These are phyloP conservation scores for Etheostoma nigrum DNA, from an alignment of 2,797 vertebrate genomes.

Conservation along the genomic window DNA sequence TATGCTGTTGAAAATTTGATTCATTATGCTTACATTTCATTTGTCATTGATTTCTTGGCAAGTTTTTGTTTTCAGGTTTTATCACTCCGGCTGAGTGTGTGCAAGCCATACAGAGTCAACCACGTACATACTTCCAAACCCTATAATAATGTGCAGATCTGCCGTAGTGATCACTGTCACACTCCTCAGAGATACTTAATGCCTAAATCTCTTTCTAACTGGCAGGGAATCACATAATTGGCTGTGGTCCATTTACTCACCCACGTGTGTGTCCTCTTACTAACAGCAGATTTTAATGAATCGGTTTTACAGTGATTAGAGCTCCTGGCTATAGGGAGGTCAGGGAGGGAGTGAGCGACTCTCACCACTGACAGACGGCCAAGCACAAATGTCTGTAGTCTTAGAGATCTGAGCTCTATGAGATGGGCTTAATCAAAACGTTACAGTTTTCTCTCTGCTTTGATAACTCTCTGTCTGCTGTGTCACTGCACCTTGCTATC, in stretches of 20 bases:
- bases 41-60: slow-evolving; percentile 2
- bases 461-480: slow-evolving; percentile 62
- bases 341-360: slow-evolving; percentile 66
- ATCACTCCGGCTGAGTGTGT: slow-evolving; percentile 5
- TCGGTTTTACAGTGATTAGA: slow-evolving; percentile 82
- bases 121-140: slow-evolving; percentile 35
- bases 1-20: slow-evolving; percentile 11
- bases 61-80: slow-evolving; percentile 10
- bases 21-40: background rate
- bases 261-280: slow-evolving; percentile 79
- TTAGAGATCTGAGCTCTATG: slow-evolving; percentile 33
- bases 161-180: slow-evolving; percentile 71
- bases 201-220: slow-evolving; percentile 83
- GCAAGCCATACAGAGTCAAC: slow-evolving; percentile 7
- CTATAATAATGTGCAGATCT: slow-evolving; percentile 67
- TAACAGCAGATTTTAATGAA: slow-evolving; percentile 85
- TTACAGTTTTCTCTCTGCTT: slow-evolving; percentile 54
- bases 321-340: slow-evolving; percentile 75
- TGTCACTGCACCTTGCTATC: slow-evolving; percentile 50
- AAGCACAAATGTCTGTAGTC: slow-evolving; percentile 47
- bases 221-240: slow-evolving; percentile 84
- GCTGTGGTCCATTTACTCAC: slow-evolving; percentile 81
- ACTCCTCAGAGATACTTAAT: slow-evolving; percentile 78
- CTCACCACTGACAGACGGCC: slow-evolving; percentile 60
- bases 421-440: slow-evolving; percentile 64